A percentile compares a stretch with the other conserved stretches of the same genome.
phyloP scores from a whole-genome alignment of 1,140 invertebrate species.

The Bombyx mori region DNA sequence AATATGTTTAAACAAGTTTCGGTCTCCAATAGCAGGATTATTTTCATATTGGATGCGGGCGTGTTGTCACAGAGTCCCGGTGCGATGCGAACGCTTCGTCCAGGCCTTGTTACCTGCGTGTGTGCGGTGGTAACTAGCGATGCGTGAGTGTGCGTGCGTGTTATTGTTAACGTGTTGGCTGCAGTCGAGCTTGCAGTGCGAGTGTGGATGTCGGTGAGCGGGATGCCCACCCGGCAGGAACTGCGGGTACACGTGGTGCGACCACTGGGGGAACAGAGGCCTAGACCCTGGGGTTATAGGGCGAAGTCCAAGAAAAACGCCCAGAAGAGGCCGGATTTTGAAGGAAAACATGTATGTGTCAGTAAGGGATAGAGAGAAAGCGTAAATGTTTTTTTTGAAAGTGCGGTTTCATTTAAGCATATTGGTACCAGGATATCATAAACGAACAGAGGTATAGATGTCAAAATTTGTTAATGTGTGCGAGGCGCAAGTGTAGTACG shows the following conservation, averaged over 20 bases:
- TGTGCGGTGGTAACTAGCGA: slow-evolving; percentile 65
- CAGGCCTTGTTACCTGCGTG: slow-evolving; percentile 71
- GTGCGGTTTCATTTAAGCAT: background rate
- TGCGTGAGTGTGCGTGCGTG: slow-evolving; percentile 68
- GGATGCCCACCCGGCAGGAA: slow-evolving; percentile 90
- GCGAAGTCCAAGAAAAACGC: background rate
- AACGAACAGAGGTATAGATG: slow-evolving; percentile 4
- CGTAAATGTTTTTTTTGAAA: background rate
- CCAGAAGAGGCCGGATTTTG: background rate
- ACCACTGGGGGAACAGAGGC: slow-evolving; percentile 92
- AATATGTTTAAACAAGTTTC: too few species aligned
- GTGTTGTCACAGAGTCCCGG: too few species aligned
- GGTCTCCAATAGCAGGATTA: too few species aligned
- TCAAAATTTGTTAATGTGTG: background rate
- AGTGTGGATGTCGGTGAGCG: slow-evolving; percentile 72
- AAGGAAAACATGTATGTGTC: background rate
- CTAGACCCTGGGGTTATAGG: slow-evolving; percentile 58
- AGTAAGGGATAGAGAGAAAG: background rate
- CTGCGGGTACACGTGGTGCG: slow-evolving; percentile 92
- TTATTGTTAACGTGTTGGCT: slow-evolving; percentile 73
- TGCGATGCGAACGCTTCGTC: slow-evolving; percentile 35
- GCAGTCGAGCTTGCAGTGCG: slow-evolving; percentile 67
- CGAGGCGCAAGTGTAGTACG: background rate
- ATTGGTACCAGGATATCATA: slow-evolving; percentile 3
- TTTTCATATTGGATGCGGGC: too few species aligned